Evolutionary conservation across 2,888 invertebrate species (phyloP).

Genomic region (Hemistola chrysoprasaria): DNA sequence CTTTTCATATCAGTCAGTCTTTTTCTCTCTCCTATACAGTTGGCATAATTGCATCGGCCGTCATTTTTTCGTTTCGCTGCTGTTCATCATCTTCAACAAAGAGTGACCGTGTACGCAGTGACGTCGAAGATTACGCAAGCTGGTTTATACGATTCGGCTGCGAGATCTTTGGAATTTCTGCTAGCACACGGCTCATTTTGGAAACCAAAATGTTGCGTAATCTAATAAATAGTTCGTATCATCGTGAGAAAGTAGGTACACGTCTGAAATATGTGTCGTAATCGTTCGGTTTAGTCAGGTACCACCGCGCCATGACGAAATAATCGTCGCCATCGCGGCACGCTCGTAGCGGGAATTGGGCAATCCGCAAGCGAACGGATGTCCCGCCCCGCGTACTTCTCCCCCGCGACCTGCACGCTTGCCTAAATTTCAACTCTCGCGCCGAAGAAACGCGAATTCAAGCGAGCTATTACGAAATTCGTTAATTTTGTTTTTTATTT

Average conservation of each 20-base stretch:
- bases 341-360: conserved; percentile 66
- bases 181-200: conserved; percentile 47
- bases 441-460: conserved; percentile 49
- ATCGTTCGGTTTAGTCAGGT: conserved; percentile 61
- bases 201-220: conserved; percentile 10
- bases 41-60: conserved; percentile 65
- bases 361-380: conserved; percentile 67
- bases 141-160: conserved; percentile 65
- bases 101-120: conserved; percentile 68
- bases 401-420: conserved; percentile 31
- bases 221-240: conserved; percentile 20
- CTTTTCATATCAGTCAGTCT: conserved; percentile 86
- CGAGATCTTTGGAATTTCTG: conserved; percentile 79
- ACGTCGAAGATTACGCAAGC: conserved; percentile 78
- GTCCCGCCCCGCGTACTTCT: conserved; percentile 40
- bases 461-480: conserved; percentile 51
- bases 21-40: conserved; percentile 90
- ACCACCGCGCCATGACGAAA: conserved; percentile 58
- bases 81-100: conserved; percentile 17
- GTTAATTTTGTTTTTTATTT: conserved; percentile 47
- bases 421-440: conserved; percentile 58
- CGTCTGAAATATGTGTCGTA: conserved; percentile 56
- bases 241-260: conserved; percentile 29
- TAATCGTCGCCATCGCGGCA: conserved; percentile 54
- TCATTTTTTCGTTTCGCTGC: conserved; percentile 22